Percentiles rank a stretch among this genome's conserved stretches.
phyloP scores from a whole-genome alignment of 1,140 invertebrate species.

The Bombus difficillimus region DNA sequence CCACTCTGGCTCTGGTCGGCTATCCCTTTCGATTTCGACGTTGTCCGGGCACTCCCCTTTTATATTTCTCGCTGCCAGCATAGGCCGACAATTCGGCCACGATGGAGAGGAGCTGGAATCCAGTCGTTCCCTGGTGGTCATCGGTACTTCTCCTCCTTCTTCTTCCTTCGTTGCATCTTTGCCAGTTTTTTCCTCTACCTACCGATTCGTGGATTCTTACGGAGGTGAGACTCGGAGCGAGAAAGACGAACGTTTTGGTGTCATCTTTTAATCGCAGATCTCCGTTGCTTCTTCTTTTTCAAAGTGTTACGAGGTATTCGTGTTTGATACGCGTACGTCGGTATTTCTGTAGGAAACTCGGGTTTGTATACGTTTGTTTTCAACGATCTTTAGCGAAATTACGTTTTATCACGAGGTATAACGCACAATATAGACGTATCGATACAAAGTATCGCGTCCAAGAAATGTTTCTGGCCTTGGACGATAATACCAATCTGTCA shows the following conservation, averaged over 20 bases:
- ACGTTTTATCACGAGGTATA: fast-evolving
- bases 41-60: conserved; percentile 40
- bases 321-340: too few species aligned
- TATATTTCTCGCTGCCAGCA: conserved; percentile 31
- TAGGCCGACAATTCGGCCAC: conserved; percentile 36
- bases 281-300: too few species aligned
- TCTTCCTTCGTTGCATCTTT: neutral
- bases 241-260: neutral
- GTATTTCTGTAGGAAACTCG: too few species aligned
- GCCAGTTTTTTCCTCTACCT: neutral
- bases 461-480: conserved; percentile 15
- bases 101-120: conserved; percentile 20
- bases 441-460: neutral
- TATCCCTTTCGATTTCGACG: conserved; percentile 53
- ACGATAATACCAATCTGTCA: neutral
- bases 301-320: too few species aligned
- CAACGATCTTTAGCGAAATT: too few species aligned
- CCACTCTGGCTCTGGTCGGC: conserved; percentile 28
- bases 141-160: neutral
- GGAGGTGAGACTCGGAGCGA: neutral
- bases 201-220: neutral
- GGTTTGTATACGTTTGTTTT: too few species aligned
- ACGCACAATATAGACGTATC: neutral
- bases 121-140: conserved; percentile 12
- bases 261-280: neutral